Conservation (phyloP, 2,113 vertebrate species). For the Copsychus sechellarum region DNA sequence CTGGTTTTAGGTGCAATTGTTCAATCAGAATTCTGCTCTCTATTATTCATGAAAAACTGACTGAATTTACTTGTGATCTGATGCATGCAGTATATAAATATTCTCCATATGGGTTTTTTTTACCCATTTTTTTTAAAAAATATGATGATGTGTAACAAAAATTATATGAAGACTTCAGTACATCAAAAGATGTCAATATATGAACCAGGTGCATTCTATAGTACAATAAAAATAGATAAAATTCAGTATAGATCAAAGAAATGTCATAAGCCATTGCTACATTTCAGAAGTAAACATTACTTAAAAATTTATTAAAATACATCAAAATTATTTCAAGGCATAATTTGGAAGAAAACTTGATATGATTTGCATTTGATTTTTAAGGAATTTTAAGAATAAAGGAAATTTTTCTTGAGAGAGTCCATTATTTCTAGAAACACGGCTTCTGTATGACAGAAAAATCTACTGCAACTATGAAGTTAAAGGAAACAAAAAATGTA, state of each 20-base stretch:
- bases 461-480: background rate
- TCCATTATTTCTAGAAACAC: background rate
- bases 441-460: background rate
- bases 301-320: constrained; percentile 64
- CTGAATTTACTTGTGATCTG: constrained; percentile 45
- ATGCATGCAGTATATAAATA: background rate
- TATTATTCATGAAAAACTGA: constrained; percentile 58
- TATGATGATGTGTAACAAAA: background rate
- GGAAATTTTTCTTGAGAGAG: background rate
- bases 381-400: background rate
- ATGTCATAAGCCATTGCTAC: background rate
- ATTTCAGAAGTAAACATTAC: constrained; percentile 53
- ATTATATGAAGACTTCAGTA: constrained; percentile 35
- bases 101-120: constrained; percentile 24
- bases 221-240: constrained; percentile 53
- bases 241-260: constrained; percentile 61
- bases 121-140: background rate
- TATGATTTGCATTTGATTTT: constrained; percentile 24
- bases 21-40: background rate
- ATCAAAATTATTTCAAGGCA: constrained; percentile 45
- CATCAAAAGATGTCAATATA: constrained; percentile 65
- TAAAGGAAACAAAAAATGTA: background rate
- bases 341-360: constrained; percentile 35
- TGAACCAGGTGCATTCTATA: constrained; percentile 26
- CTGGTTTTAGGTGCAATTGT: background rate